Base-by-base conservation (phyloP, 2,797 vertebrate species). In the Scyliorhinus canicula region DNA sequence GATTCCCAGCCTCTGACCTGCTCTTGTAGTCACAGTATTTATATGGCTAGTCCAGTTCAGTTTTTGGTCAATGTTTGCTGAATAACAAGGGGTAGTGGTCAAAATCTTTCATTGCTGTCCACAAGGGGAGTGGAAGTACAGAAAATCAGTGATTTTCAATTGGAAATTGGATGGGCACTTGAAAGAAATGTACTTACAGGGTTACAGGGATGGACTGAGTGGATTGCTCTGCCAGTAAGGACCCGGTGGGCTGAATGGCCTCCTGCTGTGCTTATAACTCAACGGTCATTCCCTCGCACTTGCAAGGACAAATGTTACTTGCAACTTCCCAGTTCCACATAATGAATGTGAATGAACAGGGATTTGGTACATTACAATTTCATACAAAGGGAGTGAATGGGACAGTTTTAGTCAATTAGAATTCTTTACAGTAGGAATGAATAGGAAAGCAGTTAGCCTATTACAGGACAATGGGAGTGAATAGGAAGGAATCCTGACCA, bases 401-500 rank as follows among this genome's bases (percentile, higher is more conserved):
- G 63, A 47, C 0, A 8, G 88, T 26, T 26, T 60, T 60, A 90
- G 86, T 90, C 86, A 2, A 35, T 52, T 88, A 88, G 16, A n/a
- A 57, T 35, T 90, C 57, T 57, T 90, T 40, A 90, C 86, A 63
- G 57, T 86, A 31, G 84, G 84, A 35, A 86, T 90, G 35, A 90
- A n/a, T 60, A 90, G 35, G 19, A 60, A 40, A n/a, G 16, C 19
- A 63, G 57, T 90, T 90, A 60, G n/a, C 57, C n/a, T 21, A 82
- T 82, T 82, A 82, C 3, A 24, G 21, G 44, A 47, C 44, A 82
- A 47, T 47, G 40, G 21, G 44, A 82, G 21, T 82, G 79, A 82
- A 82, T 82, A 44, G 19, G 40, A 26, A 7, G 21, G 79, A 82
- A 82, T 82, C 40, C 44, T 82, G 79, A 44, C 79, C 21, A 82